phyloP scores from a whole-genome alignment of 2,797 vertebrate genomes.

The Agapornis canus region DNA sequence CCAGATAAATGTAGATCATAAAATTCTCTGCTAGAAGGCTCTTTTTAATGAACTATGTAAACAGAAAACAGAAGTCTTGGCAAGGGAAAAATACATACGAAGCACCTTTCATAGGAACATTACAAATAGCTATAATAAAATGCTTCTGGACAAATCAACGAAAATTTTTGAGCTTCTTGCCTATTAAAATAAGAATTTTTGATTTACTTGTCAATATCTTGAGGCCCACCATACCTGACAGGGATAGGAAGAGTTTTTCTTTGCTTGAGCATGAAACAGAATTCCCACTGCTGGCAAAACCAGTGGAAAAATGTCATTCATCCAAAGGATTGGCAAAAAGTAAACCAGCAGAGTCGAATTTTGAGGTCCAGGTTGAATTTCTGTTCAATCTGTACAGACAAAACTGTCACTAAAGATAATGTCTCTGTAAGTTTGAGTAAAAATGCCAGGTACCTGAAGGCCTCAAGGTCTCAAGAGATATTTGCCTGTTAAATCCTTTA shows the following conservation, averaged over 20 bases:
- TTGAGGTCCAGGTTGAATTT: not conserved
- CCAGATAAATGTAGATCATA: not conserved
- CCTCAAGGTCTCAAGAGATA: not conserved
- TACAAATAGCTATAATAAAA: not conserved
- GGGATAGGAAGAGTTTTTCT: not conserved
- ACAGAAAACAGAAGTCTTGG: not conserved
- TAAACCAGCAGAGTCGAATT: not conserved
- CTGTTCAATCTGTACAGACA: not conserved
- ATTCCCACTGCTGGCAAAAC: slow-evolving; percentile 16
- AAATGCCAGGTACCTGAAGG: not conserved
- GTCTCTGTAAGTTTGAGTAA: not conserved
- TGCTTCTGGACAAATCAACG: not conserved
- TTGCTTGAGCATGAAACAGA: not conserved
- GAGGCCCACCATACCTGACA: not conserved
- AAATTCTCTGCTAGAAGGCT: not conserved
- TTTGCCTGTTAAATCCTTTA: not conserved
- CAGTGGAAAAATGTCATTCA: slow-evolving; percentile 1
- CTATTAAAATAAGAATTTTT: not conserved
- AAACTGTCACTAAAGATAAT: not conserved
- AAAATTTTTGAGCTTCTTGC: not conserved
- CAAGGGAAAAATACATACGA: not conserved
- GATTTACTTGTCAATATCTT: not conserved
- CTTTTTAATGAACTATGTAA: not conserved
- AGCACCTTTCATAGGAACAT: not conserved
- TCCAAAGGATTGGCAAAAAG: not conserved